Conservation (phyloP, 2,113 vertebrate species). For the Melanotaenia duboulayi region DNA sequence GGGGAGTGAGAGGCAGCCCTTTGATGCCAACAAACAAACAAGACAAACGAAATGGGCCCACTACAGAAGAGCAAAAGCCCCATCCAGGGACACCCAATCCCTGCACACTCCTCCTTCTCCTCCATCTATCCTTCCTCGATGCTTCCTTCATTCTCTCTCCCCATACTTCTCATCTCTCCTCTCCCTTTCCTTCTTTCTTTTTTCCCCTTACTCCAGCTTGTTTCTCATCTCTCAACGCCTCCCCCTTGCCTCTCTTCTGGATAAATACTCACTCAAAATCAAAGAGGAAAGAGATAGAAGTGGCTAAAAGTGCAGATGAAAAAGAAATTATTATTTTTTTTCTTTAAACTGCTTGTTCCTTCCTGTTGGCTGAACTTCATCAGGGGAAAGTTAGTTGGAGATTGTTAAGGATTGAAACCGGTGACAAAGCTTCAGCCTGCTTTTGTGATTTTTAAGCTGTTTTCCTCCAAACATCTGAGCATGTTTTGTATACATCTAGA, state of each 20-base stretch:
- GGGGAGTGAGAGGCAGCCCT: slow-evolving; percentile 74
- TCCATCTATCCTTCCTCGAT: slow-evolving; percentile 37
- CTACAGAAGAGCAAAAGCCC: slow-evolving; percentile 71
- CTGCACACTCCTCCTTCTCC: slow-evolving; percentile 51
- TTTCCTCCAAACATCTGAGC: slow-evolving; percentile 31
- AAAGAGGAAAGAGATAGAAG: slow-evolving; percentile 31
- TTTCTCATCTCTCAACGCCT: slow-evolving; percentile 48
- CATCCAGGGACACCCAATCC: slow-evolving; percentile 75
- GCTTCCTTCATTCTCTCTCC: slow-evolving; percentile 14
- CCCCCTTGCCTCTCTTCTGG: slow-evolving; percentile 27
- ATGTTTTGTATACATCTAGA: slow-evolving; percentile 9
- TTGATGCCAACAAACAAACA: slow-evolving; percentile 83
- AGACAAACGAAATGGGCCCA: slow-evolving; percentile 78
- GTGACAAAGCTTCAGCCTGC: slow-evolving; percentile 13
- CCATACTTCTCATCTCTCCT: slow-evolving; percentile 53
- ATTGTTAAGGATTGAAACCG: slow-evolving; percentile 26
- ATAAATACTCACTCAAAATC: slow-evolving; percentile 53
- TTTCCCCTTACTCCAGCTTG: slow-evolving; percentile 28
- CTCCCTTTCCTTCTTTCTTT: slow-evolving; percentile 48
- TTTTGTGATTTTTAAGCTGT: slow-evolving; percentile 1
- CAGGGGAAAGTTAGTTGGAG: slow-evolving; percentile 41
- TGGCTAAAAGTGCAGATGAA: slow-evolving; percentile 21
- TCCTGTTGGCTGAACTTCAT: slow-evolving; percentile 26
- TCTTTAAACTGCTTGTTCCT: slow-evolving; percentile 1
- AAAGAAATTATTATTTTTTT: not conserved